A percentile compares a stretch with the other conserved stretches of the same genome.
Conservation (phyloP, 2,797 vertebrate genomes). For the Choloepus didactylus region DNA sequence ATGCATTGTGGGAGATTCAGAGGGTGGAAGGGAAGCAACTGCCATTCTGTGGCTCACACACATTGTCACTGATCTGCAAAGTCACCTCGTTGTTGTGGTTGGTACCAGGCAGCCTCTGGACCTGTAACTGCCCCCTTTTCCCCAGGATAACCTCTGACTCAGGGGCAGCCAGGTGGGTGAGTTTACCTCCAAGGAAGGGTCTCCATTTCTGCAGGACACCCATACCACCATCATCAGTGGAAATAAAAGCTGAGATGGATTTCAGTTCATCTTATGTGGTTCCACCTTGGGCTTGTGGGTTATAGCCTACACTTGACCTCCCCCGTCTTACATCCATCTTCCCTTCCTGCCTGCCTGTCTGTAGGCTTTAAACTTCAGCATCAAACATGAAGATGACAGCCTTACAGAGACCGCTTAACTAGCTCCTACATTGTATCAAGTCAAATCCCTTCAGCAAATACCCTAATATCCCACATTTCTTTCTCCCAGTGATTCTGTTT, state of each 20-base stretch:
- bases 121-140: not conserved
- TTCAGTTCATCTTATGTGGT: accelerated
- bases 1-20: not conserved
- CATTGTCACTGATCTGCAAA: no score
- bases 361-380: not conserved
- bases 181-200: not conserved
- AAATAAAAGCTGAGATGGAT: not conserved
- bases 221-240: not conserved
- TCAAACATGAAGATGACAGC: not conserved
- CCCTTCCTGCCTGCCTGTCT: not conserved
- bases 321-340: not conserved
- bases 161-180: not conserved
- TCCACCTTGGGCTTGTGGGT: not conserved
- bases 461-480: not conserved
- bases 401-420: not conserved
- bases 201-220: not conserved
- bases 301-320: not conserved
- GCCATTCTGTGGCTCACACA: not conserved
- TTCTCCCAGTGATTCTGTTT: not conserved
- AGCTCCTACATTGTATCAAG: not conserved
- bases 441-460: not conserved
- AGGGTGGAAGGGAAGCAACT: not conserved
- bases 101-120: not conserved
- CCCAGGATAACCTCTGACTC: not conserved
- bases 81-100: not conserved